Evolutionary conservation across 2,113 vertebrate genomes (phyloP).

Genomic region (Asarcornis scutulata): DNA sequence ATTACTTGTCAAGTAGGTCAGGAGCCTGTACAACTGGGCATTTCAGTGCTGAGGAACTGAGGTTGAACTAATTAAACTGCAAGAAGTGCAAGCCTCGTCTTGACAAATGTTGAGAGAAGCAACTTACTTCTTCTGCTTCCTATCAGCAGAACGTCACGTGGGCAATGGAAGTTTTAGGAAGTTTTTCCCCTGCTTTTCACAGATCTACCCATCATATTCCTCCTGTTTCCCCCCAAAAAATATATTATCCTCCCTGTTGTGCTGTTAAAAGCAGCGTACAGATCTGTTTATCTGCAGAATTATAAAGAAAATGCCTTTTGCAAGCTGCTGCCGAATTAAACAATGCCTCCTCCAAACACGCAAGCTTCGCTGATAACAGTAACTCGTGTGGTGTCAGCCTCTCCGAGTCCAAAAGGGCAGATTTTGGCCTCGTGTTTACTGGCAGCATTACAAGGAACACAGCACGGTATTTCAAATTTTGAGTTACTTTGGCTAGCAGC

Average conservation of each 20-base stretch:
- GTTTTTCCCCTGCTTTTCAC: not conserved
- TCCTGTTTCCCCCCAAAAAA: not conserved
- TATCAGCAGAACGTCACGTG: not conserved
- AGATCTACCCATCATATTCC: not conserved
- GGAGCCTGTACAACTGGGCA: constrained; percentile 24
- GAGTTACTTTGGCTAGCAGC: constrained; percentile 59
- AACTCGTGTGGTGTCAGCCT: not conserved
- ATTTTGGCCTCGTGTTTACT: not conserved
- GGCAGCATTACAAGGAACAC: constrained; percentile 35
- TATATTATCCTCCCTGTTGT: not conserved
- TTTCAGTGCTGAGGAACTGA: not conserved
- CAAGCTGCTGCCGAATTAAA: not conserved
- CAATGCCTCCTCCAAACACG: not conserved
- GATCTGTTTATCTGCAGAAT: not conserved
- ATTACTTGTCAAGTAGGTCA: constrained; percentile 30
- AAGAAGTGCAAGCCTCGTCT: not conserved
- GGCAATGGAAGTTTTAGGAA: not conserved
- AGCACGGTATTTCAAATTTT: constrained; percentile 15
- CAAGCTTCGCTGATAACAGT: not conserved
- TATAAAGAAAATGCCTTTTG: not conserved
- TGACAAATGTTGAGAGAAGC: not conserved
- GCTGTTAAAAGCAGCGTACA: rapidly evolving
- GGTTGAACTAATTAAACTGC: constrained; percentile 7
- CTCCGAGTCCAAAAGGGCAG: constrained; percentile 29
- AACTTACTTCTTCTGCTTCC: not conserved